Percentiles rank a stretch among this genome's conserved stretches.
Evolutionary conservation across 2,797 vertebrate species (phyloP).

Genomic region (Brachyrhaphis roseni): DNA sequence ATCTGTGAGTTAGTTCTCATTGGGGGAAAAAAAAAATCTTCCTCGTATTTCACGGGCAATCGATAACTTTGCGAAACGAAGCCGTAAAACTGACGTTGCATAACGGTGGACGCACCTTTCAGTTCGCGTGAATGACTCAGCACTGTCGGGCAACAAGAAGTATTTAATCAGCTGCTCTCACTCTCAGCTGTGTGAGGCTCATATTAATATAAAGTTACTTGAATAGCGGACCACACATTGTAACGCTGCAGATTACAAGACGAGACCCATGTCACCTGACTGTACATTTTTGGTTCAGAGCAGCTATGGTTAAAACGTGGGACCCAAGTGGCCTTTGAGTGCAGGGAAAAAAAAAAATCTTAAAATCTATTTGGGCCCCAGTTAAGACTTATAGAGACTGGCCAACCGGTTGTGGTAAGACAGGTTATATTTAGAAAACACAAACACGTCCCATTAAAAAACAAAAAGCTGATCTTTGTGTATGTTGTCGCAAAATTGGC

Average conservation of each 20-base stretch:
- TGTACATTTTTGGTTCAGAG: background rate
- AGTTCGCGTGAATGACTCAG: background rate
- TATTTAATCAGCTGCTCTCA: background rate
- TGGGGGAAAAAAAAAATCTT: background rate
- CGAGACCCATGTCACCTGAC: background rate
- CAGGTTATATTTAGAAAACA: background rate
- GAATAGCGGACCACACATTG: background rate
- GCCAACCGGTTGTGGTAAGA: background rate
- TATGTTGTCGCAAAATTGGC: background rate
- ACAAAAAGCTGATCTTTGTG: background rate
- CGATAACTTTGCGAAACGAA: slow-evolving; percentile 28
- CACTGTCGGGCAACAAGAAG: background rate
- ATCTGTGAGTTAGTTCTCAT: slow-evolving; percentile 18
- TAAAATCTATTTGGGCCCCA: background rate
- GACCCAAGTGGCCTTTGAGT: background rate
- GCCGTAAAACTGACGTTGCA: background rate
- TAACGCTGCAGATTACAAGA: background rate
- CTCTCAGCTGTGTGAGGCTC: background rate
- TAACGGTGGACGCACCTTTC: background rate
- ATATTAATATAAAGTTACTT: background rate
- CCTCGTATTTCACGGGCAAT: slow-evolving; percentile 35
- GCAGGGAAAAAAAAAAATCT: background rate
- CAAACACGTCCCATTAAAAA: background rate
- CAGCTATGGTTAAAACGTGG: background rate
- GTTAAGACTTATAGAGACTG: background rate